Percentiles rank a stretch among this genome's conserved stretches.
These are phyloP conservation scores for Eumacrocentrus americanus DNA, from an alignment of 2,888 invertebrate species.

Conservation along the genomic window DNA sequence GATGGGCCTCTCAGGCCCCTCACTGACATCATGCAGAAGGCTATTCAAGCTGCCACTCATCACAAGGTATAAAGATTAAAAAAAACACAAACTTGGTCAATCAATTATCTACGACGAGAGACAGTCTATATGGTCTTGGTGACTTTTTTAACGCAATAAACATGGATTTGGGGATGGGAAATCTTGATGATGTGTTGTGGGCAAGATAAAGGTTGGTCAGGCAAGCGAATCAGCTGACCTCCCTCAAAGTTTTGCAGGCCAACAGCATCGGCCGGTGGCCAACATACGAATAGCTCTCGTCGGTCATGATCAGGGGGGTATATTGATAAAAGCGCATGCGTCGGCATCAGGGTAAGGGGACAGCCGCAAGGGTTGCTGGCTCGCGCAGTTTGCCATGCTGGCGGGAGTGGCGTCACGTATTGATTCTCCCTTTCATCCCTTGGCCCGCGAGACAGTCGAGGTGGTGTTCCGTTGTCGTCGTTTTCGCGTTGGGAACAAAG, in stretches of 20 bases:
- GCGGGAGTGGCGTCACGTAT: slow-evolving; percentile 54
- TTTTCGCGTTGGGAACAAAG: slow-evolving; percentile 6
- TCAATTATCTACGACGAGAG: not conserved
- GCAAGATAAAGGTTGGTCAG: slow-evolving; percentile 27
- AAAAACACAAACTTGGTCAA: slow-evolving; percentile 5
- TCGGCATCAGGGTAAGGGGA: slow-evolving; percentile 33
- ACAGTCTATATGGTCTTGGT: not conserved
- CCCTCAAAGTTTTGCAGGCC: slow-evolving; percentile 29
- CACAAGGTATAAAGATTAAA: slow-evolving; percentile 34
- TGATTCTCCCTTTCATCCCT: slow-evolving; percentile 52
- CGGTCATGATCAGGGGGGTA: slow-evolving; percentile 56
- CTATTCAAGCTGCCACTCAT: slow-evolving; percentile 39
- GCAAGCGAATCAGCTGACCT: slow-evolving; percentile 38
- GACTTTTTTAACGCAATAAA: slow-evolving; percentile 1
- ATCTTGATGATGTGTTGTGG: not conserved
- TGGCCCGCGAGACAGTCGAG: slow-evolving; percentile 5
- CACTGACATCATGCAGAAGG: slow-evolving; percentile 49
- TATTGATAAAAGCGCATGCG: slow-evolving; percentile 56
- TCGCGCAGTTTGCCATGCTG: slow-evolving; percentile 50
- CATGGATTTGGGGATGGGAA: too few species aligned
- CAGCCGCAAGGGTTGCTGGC: slow-evolving; percentile 48
- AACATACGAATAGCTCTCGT: slow-evolving; percentile 55
- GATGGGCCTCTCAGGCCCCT: slow-evolving; percentile 42
- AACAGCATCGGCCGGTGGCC: not conserved
- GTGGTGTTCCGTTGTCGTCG: slow-evolving; percentile 9